Base-by-base conservation (phyloP, 2,888 invertebrate genomes). In the Steromphala cineraria region DNA sequence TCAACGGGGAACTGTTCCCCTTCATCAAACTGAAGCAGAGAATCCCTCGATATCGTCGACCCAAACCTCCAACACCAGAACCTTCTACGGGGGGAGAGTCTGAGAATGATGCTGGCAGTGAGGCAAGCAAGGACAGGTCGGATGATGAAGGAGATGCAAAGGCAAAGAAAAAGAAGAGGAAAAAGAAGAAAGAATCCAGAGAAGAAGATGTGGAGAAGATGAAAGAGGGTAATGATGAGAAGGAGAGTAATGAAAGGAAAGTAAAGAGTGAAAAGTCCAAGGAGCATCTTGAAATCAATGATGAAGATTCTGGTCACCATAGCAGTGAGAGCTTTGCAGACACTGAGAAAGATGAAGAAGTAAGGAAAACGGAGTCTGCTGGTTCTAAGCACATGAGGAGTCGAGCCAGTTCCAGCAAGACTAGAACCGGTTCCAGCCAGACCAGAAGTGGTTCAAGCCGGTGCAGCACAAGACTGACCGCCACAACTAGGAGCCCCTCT, bases 1-100 rank as follows among this genome's bases (percentile, higher is more conserved):
- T 90, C 71, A 90, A 90, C 76, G 88, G 89, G n/a, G 86, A 89
- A 31, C 36, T 90, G 36, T 91, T 91, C 82, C 85, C 84, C 7
- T 89, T 88, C 67, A 79, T 89, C 2, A 88, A 86, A 75, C 87
- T 86, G 0, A 85, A 80, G 19, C 80, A 85, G n/a, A 81, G 91
- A n/a, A 74, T 76, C n/a, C 84, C 85, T 13, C 86, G 89, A n/a
- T 67, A 85, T 55, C 67, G 87, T 2, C 85, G 87, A 8, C 88
- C 89, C 3, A 83, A 80, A 10, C 85, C 88, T 2, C 87, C 88
- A 2, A 80, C 88, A 0, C 78, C 82, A 15, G 46, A 56, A 7
- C 28, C 67, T 2, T 75, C 75, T 5, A 53, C 53, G 15, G 71
- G 53, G n/a, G 67, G 31, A 21, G 17, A 21, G n/a, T n/a, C 10